Base-by-base conservation (phyloP, 2,888 invertebrate species). In the Coelogynopora nodosa region DNA sequence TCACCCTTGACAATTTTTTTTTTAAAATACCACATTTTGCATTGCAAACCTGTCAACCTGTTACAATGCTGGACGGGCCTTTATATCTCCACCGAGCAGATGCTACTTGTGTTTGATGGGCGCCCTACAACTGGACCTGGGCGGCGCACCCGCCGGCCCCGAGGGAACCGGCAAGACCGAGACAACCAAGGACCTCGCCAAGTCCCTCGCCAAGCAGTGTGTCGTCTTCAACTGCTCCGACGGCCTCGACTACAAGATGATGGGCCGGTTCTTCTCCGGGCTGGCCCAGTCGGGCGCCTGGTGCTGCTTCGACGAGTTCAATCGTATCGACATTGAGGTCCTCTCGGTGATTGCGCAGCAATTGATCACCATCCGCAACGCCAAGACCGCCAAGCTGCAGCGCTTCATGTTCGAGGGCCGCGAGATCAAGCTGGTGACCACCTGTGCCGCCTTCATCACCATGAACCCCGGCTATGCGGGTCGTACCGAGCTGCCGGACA, bases 391-490 rank as follows among this genome's bases (percentile, higher is more conserved):
- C 18, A 89, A 93, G 93, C 94, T 94, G 88, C 89, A 85, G 67
- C 49, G 96, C 89, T 96, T 96, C 90, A 94, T 95, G 94, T 96
- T 96, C 92, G 96, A 96, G 92, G 96, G 96, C 0, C 94, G 96
- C 0, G 95, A 95, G 92, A 96, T 96, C 84, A 96, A 95, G 90
- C 91, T 96, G 31, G 94, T 95, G 0, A 94, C 93, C 88, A 94
- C 94, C 0, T 96, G 96, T 90, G 95, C 96, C 0, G 95, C 95
- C 0, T 96, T 96, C 90, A 95, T 96, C 88, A 96, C 96, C 0
- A 96, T 96, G 96, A 96, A 96, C 92, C 96, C 96, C 0, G 96
- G 96, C 0, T 96, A 96, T 90, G 96, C 96, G 0, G 96, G 96
- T 0, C 93, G 96, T 87, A 96, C 96, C 0, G 96, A 96, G 90